Evolutionary conservation across 2,113 vertebrate species (phyloP).

Genomic region (Hucho hucho): DNA sequence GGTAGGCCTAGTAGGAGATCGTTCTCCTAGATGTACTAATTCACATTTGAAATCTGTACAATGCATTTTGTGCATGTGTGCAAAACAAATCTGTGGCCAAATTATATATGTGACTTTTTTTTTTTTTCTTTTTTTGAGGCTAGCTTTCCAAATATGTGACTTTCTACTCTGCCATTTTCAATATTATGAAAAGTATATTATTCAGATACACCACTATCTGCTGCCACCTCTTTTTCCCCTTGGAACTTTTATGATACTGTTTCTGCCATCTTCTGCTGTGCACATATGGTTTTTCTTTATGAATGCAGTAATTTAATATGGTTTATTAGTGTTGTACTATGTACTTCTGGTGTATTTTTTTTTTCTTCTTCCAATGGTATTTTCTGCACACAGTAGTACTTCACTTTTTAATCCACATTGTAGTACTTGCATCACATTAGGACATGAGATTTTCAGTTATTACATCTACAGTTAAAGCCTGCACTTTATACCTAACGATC

Average conservation of each 20-base stretch:
- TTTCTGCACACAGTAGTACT: too few relatives aligned
- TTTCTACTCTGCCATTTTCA: slow-evolving; percentile 23
- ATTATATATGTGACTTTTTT: slow-evolving; percentile 11
- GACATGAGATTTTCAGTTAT: neutral
- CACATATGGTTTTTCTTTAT: too few relatives aligned
- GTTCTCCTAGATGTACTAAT: neutral
- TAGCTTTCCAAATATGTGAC: slow-evolving; percentile 20
- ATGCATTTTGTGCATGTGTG: neutral
- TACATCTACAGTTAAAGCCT: neutral
- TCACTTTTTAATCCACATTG: too few relatives aligned
- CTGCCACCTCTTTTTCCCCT: too few relatives aligned
- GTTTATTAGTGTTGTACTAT: too few relatives aligned
- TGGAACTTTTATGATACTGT: too few relatives aligned
- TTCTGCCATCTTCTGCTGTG: too few relatives aligned
- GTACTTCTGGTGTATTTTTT: too few relatives aligned
- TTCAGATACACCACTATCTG: neutral
- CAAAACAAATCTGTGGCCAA: slow-evolving; percentile 42
- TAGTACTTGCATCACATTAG: too few relatives aligned
- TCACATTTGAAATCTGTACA: slow-evolving; percentile 25
- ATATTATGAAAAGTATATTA: neutral
- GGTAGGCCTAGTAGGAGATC: neutral
- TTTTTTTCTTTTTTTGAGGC: slow-evolving; percentile 24
- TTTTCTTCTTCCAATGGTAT: too few relatives aligned
- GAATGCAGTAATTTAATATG: too few relatives aligned
- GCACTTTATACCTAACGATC: neutral